Conservation (phyloP, 2,888 invertebrate species). For the Cryptus armator region DNA sequence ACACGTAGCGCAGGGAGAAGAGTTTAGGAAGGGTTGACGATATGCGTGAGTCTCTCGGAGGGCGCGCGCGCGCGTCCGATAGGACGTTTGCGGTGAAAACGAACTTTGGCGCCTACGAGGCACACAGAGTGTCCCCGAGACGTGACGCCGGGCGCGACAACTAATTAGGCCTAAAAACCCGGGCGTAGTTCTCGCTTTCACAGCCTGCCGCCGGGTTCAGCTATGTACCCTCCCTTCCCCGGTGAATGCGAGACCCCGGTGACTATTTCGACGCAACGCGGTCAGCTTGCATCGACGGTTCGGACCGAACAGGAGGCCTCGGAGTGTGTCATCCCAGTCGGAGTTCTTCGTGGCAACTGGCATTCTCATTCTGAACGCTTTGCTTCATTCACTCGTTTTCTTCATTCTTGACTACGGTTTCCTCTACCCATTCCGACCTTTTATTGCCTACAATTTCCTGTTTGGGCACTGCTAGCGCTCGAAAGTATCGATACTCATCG, state of each 20-base stretch:
- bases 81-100: conserved; percentile 73
- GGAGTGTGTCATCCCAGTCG: conserved; percentile 59
- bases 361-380: conserved; percentile 40
- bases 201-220: conserved; percentile 72
- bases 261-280: neutral
- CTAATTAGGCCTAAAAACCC: conserved; percentile 85
- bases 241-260: conserved; percentile 2
- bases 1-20: conserved; percentile 49
- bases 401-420: conserved; percentile 42
- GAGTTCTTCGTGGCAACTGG: conserved; percentile 43
- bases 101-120: conserved; percentile 68
- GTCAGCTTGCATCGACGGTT: conserved; percentile 35
- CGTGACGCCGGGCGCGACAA: conserved; percentile 84
- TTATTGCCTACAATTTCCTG: conserved; percentile 66
- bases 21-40: conserved; percentile 61
- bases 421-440: conserved; percentile 27
- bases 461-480: conserved; percentile 13
- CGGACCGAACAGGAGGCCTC: conserved; percentile 40
- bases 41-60: conserved; percentile 60
- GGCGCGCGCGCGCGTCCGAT: conserved; percentile 67
- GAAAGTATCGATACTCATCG: conserved; percentile 42
- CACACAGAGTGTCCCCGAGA: conserved; percentile 72
- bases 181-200: conserved; percentile 75
- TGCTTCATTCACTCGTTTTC: conserved; percentile 42
- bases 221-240: conserved; percentile 31